Conservation (phyloP, 2,888 invertebrate species). For the Tholera decimalis region DNA sequence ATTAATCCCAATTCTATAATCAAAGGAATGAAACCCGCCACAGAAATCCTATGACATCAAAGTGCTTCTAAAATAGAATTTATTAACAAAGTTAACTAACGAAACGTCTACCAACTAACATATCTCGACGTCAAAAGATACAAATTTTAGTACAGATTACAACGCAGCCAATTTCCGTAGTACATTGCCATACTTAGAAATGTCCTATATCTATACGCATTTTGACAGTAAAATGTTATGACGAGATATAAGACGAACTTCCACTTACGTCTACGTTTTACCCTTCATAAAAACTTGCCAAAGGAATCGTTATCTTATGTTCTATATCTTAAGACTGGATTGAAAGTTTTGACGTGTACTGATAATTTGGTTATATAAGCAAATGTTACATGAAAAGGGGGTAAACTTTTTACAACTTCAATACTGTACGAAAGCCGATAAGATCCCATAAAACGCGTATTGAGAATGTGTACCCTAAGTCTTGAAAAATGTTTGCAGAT, state of each 20-base stretch:
- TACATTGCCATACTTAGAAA: constrained; percentile 73
- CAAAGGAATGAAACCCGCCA: constrained; percentile 9
- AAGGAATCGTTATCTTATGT: constrained; percentile 60
- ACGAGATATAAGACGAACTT: constrained; percentile 85
- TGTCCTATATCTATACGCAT: constrained; percentile 72
- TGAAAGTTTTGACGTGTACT: constrained; percentile 44
- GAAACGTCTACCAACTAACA: constrained; percentile 32
- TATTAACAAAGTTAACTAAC: constrained; percentile 38
- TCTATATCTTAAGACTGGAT: constrained; percentile 42
- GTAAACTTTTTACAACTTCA: constrained; percentile 88
- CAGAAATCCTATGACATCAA: constrained; percentile 22
- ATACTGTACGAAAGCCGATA: constrained; percentile 85
- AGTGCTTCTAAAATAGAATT: constrained; percentile 14
- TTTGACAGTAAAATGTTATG: constrained; percentile 87
- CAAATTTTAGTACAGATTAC: constrained; percentile 79
- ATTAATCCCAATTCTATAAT: neutral
- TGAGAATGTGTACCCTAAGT: constrained; percentile 72
- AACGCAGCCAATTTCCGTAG: constrained; percentile 81
- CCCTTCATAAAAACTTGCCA: constrained; percentile 37
- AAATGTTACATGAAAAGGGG: constrained; percentile 82
- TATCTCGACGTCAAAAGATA: constrained; percentile 61
- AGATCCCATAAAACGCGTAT: constrained; percentile 81
- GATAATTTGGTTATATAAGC: constrained; percentile 71
- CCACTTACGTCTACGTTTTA: constrained; percentile 66
- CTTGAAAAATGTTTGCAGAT: constrained; percentile 70